These are phyloP conservation scores for Ooceraea biroi DNA, from an alignment of 1,140 invertebrate genomes.

Conservation along the genomic window DNA sequence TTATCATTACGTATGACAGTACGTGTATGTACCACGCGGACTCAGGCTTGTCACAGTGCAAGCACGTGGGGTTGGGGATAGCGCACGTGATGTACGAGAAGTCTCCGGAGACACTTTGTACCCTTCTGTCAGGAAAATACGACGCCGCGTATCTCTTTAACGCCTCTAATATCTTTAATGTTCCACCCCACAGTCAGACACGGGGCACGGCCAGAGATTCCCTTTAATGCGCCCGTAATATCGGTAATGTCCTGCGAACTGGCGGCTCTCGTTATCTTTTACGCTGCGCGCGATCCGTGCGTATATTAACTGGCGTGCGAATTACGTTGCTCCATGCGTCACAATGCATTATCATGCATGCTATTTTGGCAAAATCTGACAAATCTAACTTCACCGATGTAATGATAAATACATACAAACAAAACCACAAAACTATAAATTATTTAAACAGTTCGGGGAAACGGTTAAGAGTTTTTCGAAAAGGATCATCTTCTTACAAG, in stretches of 20 bases:
- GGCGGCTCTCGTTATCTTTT: slow-evolving; percentile 21
- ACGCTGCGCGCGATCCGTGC: slow-evolving; percentile 5
- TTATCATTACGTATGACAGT: slow-evolving; percentile 20
- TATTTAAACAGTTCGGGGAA: neutral
- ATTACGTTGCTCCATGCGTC: neutral
- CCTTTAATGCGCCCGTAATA: slow-evolving; percentile 47
- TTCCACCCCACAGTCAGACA: neutral
- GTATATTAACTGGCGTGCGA: slow-evolving; percentile 1
- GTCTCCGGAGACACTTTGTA: slow-evolving; percentile 41
- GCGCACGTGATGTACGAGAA: slow-evolving; percentile 32
- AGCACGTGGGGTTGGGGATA: slow-evolving; percentile 24
- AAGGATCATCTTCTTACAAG: no score
- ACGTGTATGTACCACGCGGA: slow-evolving; percentile 1
- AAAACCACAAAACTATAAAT: neutral
- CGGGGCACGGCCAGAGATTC: slow-evolving; percentile 16
- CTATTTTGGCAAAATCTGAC: neutral
- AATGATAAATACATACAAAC: neutral
- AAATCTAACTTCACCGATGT: neutral
- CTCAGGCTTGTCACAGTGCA: neutral
- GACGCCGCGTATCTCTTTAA: slow-evolving; percentile 58
- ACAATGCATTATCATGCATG: no score
- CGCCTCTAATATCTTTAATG: slow-evolving; percentile 66
- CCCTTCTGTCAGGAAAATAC: slow-evolving; percentile 52
- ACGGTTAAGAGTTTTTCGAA: neutral
- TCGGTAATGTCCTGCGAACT: slow-evolving; percentile 47